Evolutionary conservation across 2,797 vertebrate genomes (phyloP).

Genomic region (Rhinella marina): DNA sequence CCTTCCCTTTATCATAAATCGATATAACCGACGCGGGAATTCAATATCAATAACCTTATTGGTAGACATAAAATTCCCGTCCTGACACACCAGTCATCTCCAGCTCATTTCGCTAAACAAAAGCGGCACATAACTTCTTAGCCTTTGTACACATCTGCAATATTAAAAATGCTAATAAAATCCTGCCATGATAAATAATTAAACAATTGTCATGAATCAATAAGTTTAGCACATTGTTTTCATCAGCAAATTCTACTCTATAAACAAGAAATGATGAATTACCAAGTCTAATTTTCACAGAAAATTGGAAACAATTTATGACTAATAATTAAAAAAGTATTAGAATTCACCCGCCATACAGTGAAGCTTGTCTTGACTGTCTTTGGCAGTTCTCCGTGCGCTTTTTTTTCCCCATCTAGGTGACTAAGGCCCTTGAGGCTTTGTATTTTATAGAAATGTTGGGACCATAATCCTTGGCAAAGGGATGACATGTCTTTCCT

Average conservation of each 20-base stretch:
- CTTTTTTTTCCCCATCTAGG: slow-evolving; percentile 33
- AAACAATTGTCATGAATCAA: slow-evolving; percentile 99
- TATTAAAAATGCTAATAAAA: slow-evolving; percentile 99
- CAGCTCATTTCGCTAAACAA: slow-evolving; percentile 81
- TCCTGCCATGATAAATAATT: slow-evolving; percentile 99
- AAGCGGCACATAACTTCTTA: slow-evolving; percentile 88
- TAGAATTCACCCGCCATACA: slow-evolving; percentile 72
- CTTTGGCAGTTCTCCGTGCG: slow-evolving; percentile 22
- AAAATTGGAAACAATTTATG: slow-evolving; percentile 84
- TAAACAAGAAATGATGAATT: slow-evolving; percentile 99
- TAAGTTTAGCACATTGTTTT: slow-evolving; percentile 99
- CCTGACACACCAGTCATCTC: slow-evolving; percentile 61
- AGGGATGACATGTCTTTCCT: neutral
- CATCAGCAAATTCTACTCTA: slow-evolving; percentile 99
- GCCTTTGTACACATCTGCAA: slow-evolving; percentile 87
- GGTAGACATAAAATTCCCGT: slow-evolving; percentile 47
- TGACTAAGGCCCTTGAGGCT: neutral
- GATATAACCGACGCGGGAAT: slow-evolving; percentile 19
- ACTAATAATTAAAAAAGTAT: slow-evolving; percentile 83
- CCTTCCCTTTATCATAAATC: neutral
- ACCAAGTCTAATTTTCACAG: slow-evolving; percentile 98
- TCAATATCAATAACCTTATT: slow-evolving; percentile 53
- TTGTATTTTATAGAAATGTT: slow-evolving; percentile 25
- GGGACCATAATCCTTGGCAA: neutral
- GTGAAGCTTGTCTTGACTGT: slow-evolving; percentile 55